Evolutionary conservation across 2,888 invertebrate genomes (phyloP), one percentile per base, ranked within the genome.

Genomic region (Scotopteryx bipunctaria): DNA sequence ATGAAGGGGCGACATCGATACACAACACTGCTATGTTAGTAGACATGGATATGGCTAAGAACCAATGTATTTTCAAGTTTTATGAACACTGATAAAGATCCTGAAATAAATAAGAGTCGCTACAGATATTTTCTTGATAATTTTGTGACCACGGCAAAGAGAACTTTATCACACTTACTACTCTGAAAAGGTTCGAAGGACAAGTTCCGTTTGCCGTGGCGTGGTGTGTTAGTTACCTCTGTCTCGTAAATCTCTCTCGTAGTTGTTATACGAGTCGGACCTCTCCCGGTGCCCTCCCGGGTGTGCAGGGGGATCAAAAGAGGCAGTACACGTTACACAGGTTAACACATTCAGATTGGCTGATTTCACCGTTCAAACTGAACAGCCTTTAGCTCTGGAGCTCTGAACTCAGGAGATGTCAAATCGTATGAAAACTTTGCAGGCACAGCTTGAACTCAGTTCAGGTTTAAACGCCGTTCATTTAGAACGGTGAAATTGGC

Each of bases 251-350:
- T 54, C 54, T 8, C 54, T 43, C 17, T 54, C 54, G 47, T 94
- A 94, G 87, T 93, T 94, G 83, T 91, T 90, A 86, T 94, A 94
- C 76, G 93, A 88, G 76, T 90, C 89, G 16, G 86, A 77, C 40
- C 86, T 80, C 76, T 89, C 89, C 29, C 89, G 88, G 54, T 81
- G 87, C 45, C 80, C 83, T 73, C 81, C 85, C 63, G 86, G 64
- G 68, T 84, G 80, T 57, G 86, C 80, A 56, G 86, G 78, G 82
- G 86, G 86, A 66, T 87, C 81, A 81, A 77, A 73, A 80, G 63
- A 74, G 63, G 66, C 78, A 79, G 76, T 69, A 66, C 73, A 59
- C 67, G 73, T 85, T 80, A 84, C 65, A 68, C 51, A 45, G 31
- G 56, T 29, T 33, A 15, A 41, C 5, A 52, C 37, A 49, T 14